A percentile compares a stretch with the other conserved stretches of the same genome.
phyloP scores from a whole-genome alignment of 30 jellyfish, hydroid and myxozoan species.

The Hydra vulgaris region DNA sequence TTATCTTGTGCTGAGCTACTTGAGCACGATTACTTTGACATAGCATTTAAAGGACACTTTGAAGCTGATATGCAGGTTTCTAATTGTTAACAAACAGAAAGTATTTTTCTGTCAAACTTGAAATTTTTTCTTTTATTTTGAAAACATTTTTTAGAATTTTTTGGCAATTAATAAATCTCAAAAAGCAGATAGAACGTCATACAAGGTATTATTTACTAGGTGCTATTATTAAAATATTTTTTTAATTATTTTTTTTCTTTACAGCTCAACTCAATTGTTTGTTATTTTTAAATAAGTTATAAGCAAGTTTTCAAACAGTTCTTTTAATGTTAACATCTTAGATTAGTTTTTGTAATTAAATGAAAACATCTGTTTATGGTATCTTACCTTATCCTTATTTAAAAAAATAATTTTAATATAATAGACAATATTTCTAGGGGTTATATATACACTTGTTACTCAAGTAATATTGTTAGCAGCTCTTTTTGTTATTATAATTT shows the following conservation, averaged over 20 bases:
- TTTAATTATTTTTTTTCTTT: neutral
- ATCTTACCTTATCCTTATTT: too few relatives aligned
- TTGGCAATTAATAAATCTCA: neutral
- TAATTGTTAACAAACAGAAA: too few relatives aligned
- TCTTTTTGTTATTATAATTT: neutral
- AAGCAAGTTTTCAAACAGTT: too few relatives aligned
- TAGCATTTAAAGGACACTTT: constrained; percentile 39
- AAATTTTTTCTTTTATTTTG: too few relatives aligned
- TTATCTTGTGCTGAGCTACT: constrained; percentile 65
- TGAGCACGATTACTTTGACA: constrained; percentile 63
- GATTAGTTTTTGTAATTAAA: too few relatives aligned
- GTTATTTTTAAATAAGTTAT: too few relatives aligned
- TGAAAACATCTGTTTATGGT: too few relatives aligned
- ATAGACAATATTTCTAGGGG: neutral
- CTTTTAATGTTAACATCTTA: too few relatives aligned
- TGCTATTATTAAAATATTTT: neutral
- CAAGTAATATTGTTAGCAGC: too few relatives aligned
- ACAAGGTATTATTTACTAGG: neutral
- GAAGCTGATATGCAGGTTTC: constrained; percentile 77
- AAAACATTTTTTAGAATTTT: neutral
- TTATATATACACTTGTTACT: neutral
- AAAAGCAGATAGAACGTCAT: neutral
- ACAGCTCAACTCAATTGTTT: too few relatives aligned
- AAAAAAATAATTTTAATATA: too few relatives aligned
- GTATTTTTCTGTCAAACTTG: too few relatives aligned